phyloP scores from a whole-genome alignment of 2,113 vertebrate species.

The Junco hyemalis region DNA sequence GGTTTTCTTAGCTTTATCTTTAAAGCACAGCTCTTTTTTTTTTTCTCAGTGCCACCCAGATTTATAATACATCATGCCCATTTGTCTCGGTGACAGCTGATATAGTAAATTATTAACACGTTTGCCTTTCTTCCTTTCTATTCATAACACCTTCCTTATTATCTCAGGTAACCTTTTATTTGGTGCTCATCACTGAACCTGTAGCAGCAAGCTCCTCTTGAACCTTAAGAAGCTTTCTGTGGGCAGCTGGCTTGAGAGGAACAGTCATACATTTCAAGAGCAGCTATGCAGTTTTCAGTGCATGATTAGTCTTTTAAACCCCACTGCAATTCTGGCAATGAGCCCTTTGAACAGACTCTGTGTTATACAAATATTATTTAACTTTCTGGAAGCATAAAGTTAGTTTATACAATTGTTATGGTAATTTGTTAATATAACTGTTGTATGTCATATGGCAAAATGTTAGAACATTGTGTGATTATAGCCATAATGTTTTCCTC shows the following conservation, averaged over 20 bases:
- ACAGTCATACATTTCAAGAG: background rate
- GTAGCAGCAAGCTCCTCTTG: background rate
- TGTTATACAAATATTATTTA: conserved; percentile 3
- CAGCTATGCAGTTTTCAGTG: background rate
- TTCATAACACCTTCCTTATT: background rate
- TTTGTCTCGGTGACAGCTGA: background rate
- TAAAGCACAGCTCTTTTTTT: background rate
- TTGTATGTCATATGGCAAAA: background rate
- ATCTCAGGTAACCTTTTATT: background rate
- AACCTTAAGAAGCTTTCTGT: background rate
- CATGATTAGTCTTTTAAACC: background rate
- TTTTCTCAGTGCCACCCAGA: background rate
- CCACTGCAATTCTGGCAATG: background rate
- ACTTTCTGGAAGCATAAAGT: background rate
- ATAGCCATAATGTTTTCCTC: background rate
- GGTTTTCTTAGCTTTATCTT: background rate
- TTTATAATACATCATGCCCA: background rate
- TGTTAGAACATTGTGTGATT: background rate
- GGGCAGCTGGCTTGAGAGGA: background rate
- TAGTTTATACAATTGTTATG: background rate
- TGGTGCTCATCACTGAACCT: background rate
- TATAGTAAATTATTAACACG: background rate
- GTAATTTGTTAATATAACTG: background rate
- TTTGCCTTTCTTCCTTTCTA: background rate
- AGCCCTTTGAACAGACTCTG: background rate